These are phyloP conservation scores for Furcula furcula DNA, from an alignment of 2,888 invertebrate genomes.

Conservation along the genomic window DNA sequence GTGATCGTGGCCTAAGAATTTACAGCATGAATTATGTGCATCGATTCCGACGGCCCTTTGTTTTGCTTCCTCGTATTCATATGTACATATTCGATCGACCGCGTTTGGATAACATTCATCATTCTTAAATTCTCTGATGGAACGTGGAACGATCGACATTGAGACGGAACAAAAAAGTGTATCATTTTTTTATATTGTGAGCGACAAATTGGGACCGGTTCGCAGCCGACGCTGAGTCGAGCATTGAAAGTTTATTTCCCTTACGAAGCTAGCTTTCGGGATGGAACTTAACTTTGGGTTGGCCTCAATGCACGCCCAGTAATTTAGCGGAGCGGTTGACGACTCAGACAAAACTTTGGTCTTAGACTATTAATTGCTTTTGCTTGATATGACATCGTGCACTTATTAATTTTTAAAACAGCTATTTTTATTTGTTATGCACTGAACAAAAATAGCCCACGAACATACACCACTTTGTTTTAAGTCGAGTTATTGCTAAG, in stretches of 20 bases:
- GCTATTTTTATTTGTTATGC: too few species aligned
- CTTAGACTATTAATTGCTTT: too few species aligned
- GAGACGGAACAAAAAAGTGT: too few species aligned
- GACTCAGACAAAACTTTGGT: too few species aligned
- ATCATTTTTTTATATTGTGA: not conserved
- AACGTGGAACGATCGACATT: too few species aligned
- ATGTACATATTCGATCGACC: constrained; percentile 45
- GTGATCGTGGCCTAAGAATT: constrained; percentile 10
- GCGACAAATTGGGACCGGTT: constrained; percentile 1
- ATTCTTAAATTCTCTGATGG: constrained; percentile 21
- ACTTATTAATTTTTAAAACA: too few species aligned
- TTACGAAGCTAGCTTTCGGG: not conserved
- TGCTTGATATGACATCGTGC: not conserved
- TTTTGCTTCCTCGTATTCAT: constrained; percentile 43
- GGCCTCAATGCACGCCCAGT: too few species aligned
- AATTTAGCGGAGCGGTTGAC: too few species aligned
- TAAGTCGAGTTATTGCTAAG: constrained; percentile 7
- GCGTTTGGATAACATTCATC: constrained; percentile 27
- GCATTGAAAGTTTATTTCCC: not conserved
- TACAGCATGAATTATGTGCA: constrained; percentile 72
- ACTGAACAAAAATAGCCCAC: not conserved
- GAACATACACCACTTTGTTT: not conserved
- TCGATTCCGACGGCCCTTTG: constrained; percentile 54
- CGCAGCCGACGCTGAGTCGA: not conserved
- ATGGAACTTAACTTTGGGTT: too few species aligned